Conservation (phyloP, 2,113 vertebrate genomes). For the Nothoprocta perdicaria region DNA sequence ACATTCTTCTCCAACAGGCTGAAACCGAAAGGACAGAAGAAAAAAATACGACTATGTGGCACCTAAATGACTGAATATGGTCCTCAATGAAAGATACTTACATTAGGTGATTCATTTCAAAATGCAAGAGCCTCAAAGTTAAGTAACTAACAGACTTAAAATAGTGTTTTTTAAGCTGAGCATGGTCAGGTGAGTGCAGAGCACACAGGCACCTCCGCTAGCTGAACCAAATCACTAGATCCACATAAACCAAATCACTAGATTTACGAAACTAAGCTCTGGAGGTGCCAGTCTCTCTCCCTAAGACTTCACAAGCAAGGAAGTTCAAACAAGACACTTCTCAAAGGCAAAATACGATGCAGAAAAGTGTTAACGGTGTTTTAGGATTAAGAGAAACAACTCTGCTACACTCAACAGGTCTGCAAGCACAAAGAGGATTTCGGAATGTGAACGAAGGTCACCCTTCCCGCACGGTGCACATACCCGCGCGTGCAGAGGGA, state of each 20-base stretch:
- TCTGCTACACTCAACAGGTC: background rate
- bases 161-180: background rate
- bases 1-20: background rate
- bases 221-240: background rate
- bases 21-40: background rate
- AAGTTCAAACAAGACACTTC: background rate
- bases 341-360: background rate
- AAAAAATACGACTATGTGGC: background rate
- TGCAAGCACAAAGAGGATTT: background rate
- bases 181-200: background rate
- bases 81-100: background rate
- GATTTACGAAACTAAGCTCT: background rate
- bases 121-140: background rate
- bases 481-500: fast-evolving
- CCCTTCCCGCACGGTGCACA: background rate
- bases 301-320: background rate
- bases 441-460: fast-evolving
- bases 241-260: background rate
- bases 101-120: background rate
- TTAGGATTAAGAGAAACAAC: background rate
- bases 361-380: fast-evolving
- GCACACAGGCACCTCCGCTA: fast-evolving
- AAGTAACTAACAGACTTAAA: background rate
- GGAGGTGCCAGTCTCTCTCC: fast-evolving
- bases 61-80: background rate